Evolutionary conservation across 2,113 vertebrate species (phyloP), one percentile per base, ranked within the genome.

Genomic region (Microcebus murinus): DNA sequence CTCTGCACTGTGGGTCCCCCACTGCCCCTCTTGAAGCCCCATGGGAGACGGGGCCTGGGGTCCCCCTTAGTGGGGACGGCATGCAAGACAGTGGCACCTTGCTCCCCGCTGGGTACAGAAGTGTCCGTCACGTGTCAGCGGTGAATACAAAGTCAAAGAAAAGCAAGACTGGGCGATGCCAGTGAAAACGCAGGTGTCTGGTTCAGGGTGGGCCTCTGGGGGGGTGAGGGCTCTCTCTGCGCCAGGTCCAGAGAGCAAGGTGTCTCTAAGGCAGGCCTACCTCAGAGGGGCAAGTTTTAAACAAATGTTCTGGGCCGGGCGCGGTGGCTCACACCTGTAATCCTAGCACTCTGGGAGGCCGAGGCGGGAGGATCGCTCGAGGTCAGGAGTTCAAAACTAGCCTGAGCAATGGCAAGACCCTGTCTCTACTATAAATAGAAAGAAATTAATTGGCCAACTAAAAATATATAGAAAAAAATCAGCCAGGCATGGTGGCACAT

Each of bases 41-140:
- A 0, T 0, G 12, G 31, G 31, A 36, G 42, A 18, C 0, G 27
- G 0, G 0, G 36, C 20, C 67, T 52, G 65, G 77, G n/a, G 13
- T 1, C 42, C 5, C 42, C 8, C 3, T 3, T 36, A 8, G 31
- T 0, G 6, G 59, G 48, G 45, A 21, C 6, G 1, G 1, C 23
- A 7, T 1, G 4, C 0, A 0, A 25, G 4, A 61, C 59, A 4
- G 45, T 1, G 6, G 25, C 8, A 6, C 3, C 61, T 10, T 23
- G 23, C 31, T 59, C 34, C 0, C 20, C 3, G 3, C 21, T 1
- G 0, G 67, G 6, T 73, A 8, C 31, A 2, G 42, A 68, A 15
- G n/a, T 1, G 1, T 9, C 50, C 13, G 18, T 4, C 4, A 42
- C 0, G 1, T 42, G 2, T n/a, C 42, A 7, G 3, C 1, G 3